Evolutionary conservation across 1,140 invertebrate species (phyloP).

Genomic region (Prorops nasuta): DNA sequence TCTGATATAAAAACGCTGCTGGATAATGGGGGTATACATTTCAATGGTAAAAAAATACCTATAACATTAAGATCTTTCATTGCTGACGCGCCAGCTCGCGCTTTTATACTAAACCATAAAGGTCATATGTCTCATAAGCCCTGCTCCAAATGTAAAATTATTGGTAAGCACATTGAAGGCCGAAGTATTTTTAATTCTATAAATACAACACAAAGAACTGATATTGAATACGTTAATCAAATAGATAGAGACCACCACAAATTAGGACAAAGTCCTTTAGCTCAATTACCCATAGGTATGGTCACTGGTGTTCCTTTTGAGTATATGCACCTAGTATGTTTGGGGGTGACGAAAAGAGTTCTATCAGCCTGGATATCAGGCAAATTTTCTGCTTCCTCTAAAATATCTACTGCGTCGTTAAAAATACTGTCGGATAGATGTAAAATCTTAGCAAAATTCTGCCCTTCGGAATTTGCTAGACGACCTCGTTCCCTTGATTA

Average conservation of each 20-base stretch:
- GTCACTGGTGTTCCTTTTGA: conserved; percentile 17
- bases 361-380: conserved; percentile 2
- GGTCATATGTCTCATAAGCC: conserved; percentile 6
- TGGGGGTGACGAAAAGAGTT: conserved; percentile 6
- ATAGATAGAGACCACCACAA: conserved; percentile 20
- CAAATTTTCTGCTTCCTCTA: neutral
- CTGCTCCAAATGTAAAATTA: conserved; percentile 22
- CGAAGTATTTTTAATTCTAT: conserved; percentile 4
- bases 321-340: conserved; percentile 16
- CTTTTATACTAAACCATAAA: conserved; percentile 12
- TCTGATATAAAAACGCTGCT: too few relatives aligned
- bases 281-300: conserved; percentile 2
- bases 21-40: too few relatives aligned
- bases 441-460: neutral
- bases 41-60: neutral
- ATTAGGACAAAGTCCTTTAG: conserved; percentile 6
- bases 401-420: neutral
- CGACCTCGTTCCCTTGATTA: conserved; percentile 33
- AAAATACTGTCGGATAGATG: neutral
- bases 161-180: neutral
- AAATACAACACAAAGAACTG: neutral
- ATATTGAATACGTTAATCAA: conserved; percentile 14
- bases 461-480: conserved; percentile 37
- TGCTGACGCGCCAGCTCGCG: conserved; percentile 17
- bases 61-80: conserved; percentile 8